These are phyloP conservation scores for Erythrocebus patas DNA, from an alignment of 2,113 vertebrate genomes.

Conservation along the genomic window DNA sequence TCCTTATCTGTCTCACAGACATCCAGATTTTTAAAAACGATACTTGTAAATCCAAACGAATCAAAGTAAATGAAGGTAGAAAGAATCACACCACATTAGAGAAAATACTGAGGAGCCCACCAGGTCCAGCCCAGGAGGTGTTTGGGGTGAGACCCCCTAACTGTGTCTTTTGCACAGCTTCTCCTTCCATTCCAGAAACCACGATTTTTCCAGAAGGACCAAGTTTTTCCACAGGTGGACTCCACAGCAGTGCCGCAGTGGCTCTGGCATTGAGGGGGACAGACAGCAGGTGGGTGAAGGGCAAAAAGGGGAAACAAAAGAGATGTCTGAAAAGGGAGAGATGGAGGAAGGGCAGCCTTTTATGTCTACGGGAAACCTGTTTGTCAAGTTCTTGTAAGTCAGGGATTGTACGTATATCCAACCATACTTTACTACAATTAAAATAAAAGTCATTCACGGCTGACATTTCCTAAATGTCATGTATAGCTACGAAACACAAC, in stretches of 20 bases:
- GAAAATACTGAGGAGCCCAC: background rate
- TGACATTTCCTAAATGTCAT: constrained; percentile 79
- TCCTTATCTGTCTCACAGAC: background rate
- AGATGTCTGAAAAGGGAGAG: background rate
- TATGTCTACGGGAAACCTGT: constrained; percentile 8
- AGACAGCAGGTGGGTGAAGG: background rate
- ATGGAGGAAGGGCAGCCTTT: background rate
- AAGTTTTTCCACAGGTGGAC: background rate
- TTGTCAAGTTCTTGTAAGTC: constrained; percentile 52
- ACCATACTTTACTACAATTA: constrained; percentile 30
- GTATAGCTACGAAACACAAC: constrained; percentile 62
- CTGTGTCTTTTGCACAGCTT: background rate
- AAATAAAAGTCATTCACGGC: constrained; percentile 58
- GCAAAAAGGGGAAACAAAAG: constrained; percentile 9
- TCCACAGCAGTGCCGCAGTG: background rate
- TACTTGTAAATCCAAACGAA: background rate
- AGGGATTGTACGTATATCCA: background rate
- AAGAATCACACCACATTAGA: background rate
- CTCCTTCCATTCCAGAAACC: background rate
- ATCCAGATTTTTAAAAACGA: background rate
- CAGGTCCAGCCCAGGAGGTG: background rate
- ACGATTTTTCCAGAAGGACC: background rate
- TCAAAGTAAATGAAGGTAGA: background rate
- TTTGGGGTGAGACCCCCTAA: background rate
- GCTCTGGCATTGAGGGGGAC: background rate